Evolutionary conservation across 2,888 invertebrate genomes (phyloP).

Genomic region (Diarsia dahlii): DNA sequence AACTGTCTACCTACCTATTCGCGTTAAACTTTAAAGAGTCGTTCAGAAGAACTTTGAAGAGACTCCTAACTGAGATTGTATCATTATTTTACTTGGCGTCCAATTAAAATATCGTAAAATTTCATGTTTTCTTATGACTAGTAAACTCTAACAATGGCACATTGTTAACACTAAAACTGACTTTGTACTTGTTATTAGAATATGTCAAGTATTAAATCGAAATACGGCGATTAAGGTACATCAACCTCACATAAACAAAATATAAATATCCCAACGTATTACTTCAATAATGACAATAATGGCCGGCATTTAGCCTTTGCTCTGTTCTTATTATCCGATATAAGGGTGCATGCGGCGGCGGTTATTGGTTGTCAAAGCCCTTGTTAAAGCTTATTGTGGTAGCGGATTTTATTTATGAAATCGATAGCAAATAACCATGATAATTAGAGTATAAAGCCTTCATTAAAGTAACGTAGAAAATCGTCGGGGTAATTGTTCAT

Average conservation of each 20-base stretch:
- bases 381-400: constrained; percentile 37
- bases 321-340: constrained; percentile 46
- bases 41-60: constrained; percentile 14
- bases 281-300: constrained; percentile 29
- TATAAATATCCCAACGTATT: constrained; percentile 18
- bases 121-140: not conserved
- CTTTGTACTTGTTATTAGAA: not conserved
- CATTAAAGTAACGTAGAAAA: constrained; percentile 1
- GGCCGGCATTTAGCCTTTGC: constrained; percentile 38
- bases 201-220: not conserved
- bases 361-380: constrained; percentile 38
- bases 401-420: constrained; percentile 42
- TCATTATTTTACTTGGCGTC: constrained; percentile 25
- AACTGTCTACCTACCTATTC: constrained; percentile 47
- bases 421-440: constrained; percentile 27
- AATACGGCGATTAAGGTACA: not conserved
- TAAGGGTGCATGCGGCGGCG: constrained; percentile 31
- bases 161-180: constrained; percentile 5
- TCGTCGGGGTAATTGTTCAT: constrained; percentile 14
- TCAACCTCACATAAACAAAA: constrained; percentile 7
- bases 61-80: constrained; percentile 21
- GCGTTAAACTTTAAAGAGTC: constrained; percentile 23
- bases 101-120: constrained; percentile 1
- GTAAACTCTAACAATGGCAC: not conserved
- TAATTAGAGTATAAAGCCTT: constrained; percentile 30